Conservation (phyloP, 2,113 vertebrate genomes). For the Gila orcuttii region DNA sequence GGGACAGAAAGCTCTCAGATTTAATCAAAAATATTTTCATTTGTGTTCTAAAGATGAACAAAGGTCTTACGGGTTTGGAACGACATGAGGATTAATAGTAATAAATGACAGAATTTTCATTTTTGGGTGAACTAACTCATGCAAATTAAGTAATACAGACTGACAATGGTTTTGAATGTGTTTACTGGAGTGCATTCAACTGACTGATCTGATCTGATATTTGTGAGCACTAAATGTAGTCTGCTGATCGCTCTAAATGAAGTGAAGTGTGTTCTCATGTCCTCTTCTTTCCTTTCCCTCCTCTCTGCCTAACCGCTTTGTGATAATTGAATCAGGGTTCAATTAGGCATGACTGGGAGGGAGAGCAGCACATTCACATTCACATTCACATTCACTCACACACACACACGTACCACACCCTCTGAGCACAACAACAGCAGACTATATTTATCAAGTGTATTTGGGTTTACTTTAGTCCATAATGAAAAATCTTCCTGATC, state of each 20-base stretch:
- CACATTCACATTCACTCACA: constrained; percentile 1
- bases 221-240: constrained; percentile 18
- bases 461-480: constrained; percentile 20
- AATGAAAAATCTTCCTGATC: constrained; percentile 25
- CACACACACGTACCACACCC: constrained; percentile 20
- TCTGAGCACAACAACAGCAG: constrained; percentile 9
- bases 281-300: constrained; percentile 33
- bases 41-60: no score
- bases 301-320: constrained; percentile 36
- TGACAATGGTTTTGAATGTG: background rate
- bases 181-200: background rate
- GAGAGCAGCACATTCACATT: constrained; percentile 12
- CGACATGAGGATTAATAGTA: no score
- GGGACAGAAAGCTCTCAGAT: no score
- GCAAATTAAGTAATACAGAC: background rate
- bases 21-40: no score
- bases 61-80: no score
- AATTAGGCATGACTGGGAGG: constrained; percentile 42
- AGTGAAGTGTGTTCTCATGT: constrained; percentile 40
- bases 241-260: constrained; percentile 31
- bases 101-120: no score
- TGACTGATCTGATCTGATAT: constrained; percentile 14
- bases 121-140: background rate
- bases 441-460: constrained; percentile 30
- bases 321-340: constrained; percentile 50